Evolutionary conservation across 1,140 invertebrate species (phyloP), one percentile per base, ranked within the genome.

Genomic region (Drosophila ironensis): DNA sequence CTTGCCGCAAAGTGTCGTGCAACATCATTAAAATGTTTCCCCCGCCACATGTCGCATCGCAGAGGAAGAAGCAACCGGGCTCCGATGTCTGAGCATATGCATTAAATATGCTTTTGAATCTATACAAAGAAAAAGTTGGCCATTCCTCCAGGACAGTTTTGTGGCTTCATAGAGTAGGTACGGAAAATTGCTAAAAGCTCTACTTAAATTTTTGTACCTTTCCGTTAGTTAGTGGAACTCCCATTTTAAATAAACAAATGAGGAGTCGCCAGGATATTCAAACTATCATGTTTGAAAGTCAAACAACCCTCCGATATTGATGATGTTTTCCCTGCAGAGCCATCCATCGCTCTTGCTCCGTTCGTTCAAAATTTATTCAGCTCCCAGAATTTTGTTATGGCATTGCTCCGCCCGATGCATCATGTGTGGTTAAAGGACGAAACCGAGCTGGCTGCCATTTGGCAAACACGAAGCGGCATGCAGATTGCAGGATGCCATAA

Each of bases 1-100:
- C 27, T 46, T n/a, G 25, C 20, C 22, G 61, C 76, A 84, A 60
- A 64, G 54, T 45, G 57, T 51, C 52, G 71, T 47, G 54, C 78
- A 73, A 72, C 73, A 86, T 78, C 78, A 78, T 86, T 84, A 78
- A 74, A 84, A 86, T 84, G 78, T 86, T 82, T 84, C 78, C 73
- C 78, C 20, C 56, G 78, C 54, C 69, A 46, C 78, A 84, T 82
- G 78, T 73, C 61, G 50, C 50, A 12, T 5, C 6, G 9, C 12
- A 57, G 38, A 57, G 54, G 20, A 6, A 27, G 9, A 19, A 38
- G 28, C 17, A 57, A 42, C 24, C 40, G 30, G 12, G 37, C 40
- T 25, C 38, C 5, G 12, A 22, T 40, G 28, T 22, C 16, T 38
- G 16, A 64, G 45, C 54, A 53, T 38, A 40, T 57, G 38, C 33